A percentile compares a stretch with the other conserved stretches of the same genome.
Conservation (phyloP, 2,113 vertebrate species). For the Pandion haliaetus region DNA sequence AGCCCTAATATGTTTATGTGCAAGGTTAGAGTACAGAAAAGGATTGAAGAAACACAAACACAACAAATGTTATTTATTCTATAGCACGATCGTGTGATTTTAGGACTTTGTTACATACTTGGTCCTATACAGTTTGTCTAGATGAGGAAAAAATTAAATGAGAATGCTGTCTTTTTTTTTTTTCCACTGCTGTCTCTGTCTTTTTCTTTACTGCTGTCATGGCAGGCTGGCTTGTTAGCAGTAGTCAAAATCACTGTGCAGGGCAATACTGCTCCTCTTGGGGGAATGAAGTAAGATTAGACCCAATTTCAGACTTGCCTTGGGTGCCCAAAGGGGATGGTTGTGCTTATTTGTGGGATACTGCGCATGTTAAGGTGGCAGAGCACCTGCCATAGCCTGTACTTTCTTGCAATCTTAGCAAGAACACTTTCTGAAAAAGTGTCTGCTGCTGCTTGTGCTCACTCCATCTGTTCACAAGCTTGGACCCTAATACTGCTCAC, state of each 20-base stretch:
- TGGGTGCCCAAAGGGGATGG: not conserved
- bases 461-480: not conserved
- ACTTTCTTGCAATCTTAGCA: not conserved
- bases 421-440: slow-evolving; percentile 10
- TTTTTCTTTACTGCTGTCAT: not conserved
- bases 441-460: slow-evolving; percentile 6
- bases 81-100: not conserved
- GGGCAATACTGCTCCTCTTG: not conserved
- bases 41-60: not conserved
- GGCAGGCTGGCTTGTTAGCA: not conserved
- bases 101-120: not conserved
- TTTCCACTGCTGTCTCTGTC: not conserved
- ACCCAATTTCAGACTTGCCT: not conserved
- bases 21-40: not conserved
- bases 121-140: not conserved
- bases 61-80: not conserved
- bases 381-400: not conserved
- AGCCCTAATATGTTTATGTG: not conserved
- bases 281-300: not conserved
- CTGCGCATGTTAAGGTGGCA: not conserved
- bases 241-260: not conserved
- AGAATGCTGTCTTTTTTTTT: not conserved
- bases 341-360: not conserved
- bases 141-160: not conserved
- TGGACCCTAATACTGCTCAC: not conserved